Conservation (phyloP, 2,888 invertebrate species). For the Melinaea marsaeus region DNA sequence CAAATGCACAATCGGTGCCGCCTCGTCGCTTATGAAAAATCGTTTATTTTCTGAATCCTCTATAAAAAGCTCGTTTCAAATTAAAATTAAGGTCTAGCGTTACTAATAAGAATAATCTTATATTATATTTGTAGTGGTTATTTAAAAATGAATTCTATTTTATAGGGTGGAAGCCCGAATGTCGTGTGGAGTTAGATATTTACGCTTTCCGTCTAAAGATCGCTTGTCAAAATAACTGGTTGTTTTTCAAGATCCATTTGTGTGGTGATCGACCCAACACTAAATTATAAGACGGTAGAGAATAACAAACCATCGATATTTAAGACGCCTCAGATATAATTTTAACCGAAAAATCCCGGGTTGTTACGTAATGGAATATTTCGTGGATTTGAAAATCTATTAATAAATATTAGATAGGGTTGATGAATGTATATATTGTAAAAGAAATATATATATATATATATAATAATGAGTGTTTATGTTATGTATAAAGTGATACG, state of each 20-base stretch:
- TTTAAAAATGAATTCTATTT: conserved; percentile 43
- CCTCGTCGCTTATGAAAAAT: conserved; percentile 77
- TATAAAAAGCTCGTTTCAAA: conserved; percentile 76
- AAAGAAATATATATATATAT: no score
- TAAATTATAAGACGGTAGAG: conserved; percentile 67
- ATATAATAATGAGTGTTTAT: neutral
- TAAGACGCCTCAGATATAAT: conserved; percentile 58
- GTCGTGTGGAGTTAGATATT: conserved; percentile 39
- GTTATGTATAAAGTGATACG: neutral
- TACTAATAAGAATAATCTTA: conserved; percentile 56
- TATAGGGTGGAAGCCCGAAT: conserved; percentile 33
- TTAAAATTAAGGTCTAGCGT: conserved; percentile 77
- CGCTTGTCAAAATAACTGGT: conserved; percentile 71
- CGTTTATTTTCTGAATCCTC: conserved; percentile 68
- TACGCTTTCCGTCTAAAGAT: conserved; percentile 51
- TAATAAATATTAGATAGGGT: neutral
- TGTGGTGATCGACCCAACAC: conserved; percentile 56
- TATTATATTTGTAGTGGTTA: conserved; percentile 40
- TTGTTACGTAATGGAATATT: conserved; percentile 37
- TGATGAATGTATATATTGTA: neutral
- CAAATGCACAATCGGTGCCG: conserved; percentile 75
- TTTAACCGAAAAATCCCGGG: conserved; percentile 51
- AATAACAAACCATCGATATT: conserved; percentile 69
- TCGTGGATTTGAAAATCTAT: conserved; percentile 30
- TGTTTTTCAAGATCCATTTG: conserved; percentile 75